Conservation (phyloP, 2,797 vertebrate species). For the Platyrinchus mystaceus region DNA sequence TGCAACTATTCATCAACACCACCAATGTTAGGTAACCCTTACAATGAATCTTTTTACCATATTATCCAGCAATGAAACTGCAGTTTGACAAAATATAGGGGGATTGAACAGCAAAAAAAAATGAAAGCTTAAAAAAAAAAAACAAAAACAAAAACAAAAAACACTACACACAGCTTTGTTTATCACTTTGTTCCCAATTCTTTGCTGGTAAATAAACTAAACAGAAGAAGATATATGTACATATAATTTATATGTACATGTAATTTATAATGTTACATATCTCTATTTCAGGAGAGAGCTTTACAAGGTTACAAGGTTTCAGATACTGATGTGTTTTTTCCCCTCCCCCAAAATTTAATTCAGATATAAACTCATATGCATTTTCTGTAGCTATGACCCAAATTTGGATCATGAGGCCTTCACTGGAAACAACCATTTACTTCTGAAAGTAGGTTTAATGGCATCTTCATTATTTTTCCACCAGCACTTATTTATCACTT, state of each 20-base stretch:
- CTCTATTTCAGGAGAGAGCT: background rate
- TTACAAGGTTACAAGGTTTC: background rate
- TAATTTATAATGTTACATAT: background rate
- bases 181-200: background rate
- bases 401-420: background rate
- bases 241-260: background rate
- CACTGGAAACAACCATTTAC: background rate
- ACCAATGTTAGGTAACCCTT: conserved; percentile 78
- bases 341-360: background rate
- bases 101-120: background rate
- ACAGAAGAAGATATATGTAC: background rate
- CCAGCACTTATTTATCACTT: conserved; percentile 4
- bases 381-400: background rate
- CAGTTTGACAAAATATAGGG: conserved; percentile 64
- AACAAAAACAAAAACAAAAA: background rate
- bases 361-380: background rate
- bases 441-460: background rate
- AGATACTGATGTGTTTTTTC: background rate
- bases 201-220: background rate
- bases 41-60: conserved; percentile 77
- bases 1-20: conserved; percentile 85
- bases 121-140: background rate
- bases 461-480: conserved; percentile 45
- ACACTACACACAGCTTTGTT: background rate
- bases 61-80: conserved; percentile 73